Evolutionary conservation across 2,113 vertebrate genomes (phyloP).

Genomic region (Scalopus aquaticus): DNA sequence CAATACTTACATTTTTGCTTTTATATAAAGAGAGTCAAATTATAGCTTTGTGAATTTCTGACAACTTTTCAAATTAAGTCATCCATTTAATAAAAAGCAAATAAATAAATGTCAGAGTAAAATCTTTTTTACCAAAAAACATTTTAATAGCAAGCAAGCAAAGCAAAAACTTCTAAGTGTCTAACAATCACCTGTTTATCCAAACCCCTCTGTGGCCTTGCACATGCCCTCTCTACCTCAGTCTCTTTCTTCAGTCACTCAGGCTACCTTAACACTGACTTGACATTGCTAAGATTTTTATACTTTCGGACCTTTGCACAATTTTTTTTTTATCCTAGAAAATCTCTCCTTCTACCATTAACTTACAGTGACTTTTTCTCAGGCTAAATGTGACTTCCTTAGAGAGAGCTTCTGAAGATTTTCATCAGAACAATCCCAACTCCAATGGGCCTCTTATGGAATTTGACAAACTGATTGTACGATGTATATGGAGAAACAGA

Average conservation of each 20-base stretch:
- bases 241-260: background rate
- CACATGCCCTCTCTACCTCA: background rate
- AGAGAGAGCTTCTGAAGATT: slow-evolving; percentile 1
- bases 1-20: background rate
- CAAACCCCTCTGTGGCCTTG: background rate
- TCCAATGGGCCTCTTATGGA: background rate
- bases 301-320: background rate
- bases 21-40: slow-evolving; percentile 36
- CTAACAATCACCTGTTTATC: background rate
- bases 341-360: background rate
- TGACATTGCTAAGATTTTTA: background rate
- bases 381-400: background rate
- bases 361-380: background rate
- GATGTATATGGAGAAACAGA: background rate
- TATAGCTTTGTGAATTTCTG: slow-evolving; percentile 47
- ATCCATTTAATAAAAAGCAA: background rate
- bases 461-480: background rate
- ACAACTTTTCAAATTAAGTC: slow-evolving; percentile 24
- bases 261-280: background rate
- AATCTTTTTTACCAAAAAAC: background rate
- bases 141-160: background rate
- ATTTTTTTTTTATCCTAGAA: background rate
- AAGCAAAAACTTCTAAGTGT: background rate
- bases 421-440: background rate
- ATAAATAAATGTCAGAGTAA: slow-evolving; percentile 48